Percentiles rank a stretch among this genome's conserved stretches.
These are phyloP conservation scores for Pristionchus maxplancki DNA, from an alignment of 2,888 invertebrate genomes.

Conservation along the genomic window DNA sequence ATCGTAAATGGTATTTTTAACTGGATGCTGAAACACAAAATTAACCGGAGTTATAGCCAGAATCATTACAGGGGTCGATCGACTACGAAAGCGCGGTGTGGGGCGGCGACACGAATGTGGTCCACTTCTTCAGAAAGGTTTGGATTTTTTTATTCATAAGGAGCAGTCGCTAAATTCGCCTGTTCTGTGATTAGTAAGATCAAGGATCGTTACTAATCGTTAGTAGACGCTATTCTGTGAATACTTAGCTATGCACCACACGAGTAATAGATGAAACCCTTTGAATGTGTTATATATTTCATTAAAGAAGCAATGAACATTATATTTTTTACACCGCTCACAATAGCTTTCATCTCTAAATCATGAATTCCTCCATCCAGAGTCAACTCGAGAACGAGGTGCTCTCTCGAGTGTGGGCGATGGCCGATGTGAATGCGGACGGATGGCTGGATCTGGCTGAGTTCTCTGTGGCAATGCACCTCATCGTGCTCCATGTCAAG, in stretches of 20 bases:
- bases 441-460: conserved; percentile 76
- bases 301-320: too few relatives aligned
- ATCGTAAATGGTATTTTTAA: too few relatives aligned
- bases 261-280: too few relatives aligned
- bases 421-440: conserved; percentile 77
- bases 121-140: conserved; percentile 73
- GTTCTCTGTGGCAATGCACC: conserved; percentile 76
- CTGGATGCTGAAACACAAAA: too few relatives aligned
- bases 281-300: too few relatives aligned
- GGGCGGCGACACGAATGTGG: conserved; percentile 70
- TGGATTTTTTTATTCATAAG: not conserved
- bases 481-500: conserved; percentile 76
- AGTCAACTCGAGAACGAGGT: conserved; percentile 56
- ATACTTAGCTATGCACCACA: too few relatives aligned
- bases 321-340: too few relatives aligned
- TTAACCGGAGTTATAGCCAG: too few relatives aligned
- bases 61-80: conserved; percentile 51
- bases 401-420: conserved; percentile 70
- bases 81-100: conserved; percentile 66
- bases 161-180: not conserved
- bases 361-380: too few relatives aligned
- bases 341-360: too few relatives aligned
- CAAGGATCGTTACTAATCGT: too few relatives aligned
- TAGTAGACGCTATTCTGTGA: not conserved
- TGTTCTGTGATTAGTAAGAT: not conserved